A percentile compares a stretch with the other conserved stretches of the same genome.
Conservation (phyloP, 2,888 invertebrate genomes). For the Spilosoma lubricipeda region DNA sequence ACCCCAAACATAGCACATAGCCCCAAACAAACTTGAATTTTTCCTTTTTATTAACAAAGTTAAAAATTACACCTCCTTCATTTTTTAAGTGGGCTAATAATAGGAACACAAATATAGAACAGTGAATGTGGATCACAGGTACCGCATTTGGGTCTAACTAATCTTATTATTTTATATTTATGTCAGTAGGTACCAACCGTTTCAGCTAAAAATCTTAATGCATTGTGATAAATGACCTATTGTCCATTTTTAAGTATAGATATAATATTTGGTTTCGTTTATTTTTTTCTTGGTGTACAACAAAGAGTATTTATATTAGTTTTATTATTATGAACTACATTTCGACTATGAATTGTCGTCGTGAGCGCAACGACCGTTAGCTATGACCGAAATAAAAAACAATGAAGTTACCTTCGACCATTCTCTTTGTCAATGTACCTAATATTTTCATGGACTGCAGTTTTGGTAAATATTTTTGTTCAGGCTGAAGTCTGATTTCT, state of each 20-base stretch:
- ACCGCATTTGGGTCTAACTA: not conserved
- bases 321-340: constrained; percentile 1
- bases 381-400: constrained; percentile 37
- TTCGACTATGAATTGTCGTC: constrained; percentile 34
- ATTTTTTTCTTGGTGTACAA: not conserved
- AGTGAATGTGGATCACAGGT: not conserved
- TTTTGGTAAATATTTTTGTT: constrained; percentile 28
- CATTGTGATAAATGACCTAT: not conserved
- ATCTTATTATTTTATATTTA: not conserved
- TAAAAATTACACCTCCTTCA: not conserved
- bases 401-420: constrained; percentile 30
- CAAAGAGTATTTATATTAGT: not conserved
- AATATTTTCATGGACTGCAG: constrained; percentile 26
- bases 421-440: constrained; percentile 22
- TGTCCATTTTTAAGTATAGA: not conserved
- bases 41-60: too few relatives aligned
- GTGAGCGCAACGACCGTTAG: constrained; percentile 61
- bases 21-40: too few relatives aligned
- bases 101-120: not conserved
- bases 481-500: not conserved
- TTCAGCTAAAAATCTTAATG: not conserved
- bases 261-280: not conserved
- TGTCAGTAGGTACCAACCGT: not conserved
- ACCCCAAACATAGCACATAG: too few relatives aligned
- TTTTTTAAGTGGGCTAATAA: not conserved